Conservation (phyloP, 92 coral and sea anemone species). For the Ricordea florida region DNA sequence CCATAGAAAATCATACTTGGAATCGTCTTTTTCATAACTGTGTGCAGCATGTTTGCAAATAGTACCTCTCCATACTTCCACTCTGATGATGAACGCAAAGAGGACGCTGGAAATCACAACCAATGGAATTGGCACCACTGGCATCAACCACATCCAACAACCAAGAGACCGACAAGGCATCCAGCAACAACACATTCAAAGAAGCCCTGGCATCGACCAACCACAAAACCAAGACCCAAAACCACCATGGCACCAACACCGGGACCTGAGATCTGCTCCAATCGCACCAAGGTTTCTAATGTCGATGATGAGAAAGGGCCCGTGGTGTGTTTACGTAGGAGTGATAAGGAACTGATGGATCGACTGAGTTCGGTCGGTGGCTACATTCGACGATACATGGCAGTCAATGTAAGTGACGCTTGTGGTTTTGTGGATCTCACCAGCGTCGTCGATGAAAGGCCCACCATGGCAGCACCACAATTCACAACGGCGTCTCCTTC, state of each 20-base stretch:
- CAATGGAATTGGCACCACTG: too few relatives aligned
- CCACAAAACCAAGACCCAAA: not conserved
- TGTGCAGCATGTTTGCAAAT: too few relatives aligned
- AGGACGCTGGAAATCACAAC: too few relatives aligned
- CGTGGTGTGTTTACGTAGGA: conserved; percentile 12
- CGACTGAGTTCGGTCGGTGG: conserved; percentile 38
- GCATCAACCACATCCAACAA: too few relatives aligned
- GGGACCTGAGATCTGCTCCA: not conserved
- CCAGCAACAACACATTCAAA: too few relatives aligned
- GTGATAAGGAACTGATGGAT: not conserved
- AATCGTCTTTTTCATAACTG: too few relatives aligned
- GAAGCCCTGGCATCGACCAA: too few relatives aligned
- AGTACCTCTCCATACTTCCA: too few relatives aligned
- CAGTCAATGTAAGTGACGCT: conserved; percentile 13
- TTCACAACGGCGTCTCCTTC: not conserved
- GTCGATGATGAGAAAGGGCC: conserved; percentile 1
- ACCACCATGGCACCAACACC: not conserved
- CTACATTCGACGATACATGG: conserved; percentile 25
- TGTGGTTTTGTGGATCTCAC: conserved; percentile 38
- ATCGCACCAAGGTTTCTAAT: not conserved
- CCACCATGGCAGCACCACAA: not conserved
- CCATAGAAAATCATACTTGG: too few relatives aligned
- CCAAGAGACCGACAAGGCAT: too few relatives aligned
- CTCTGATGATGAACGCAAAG: too few relatives aligned
- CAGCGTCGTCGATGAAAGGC: not conserved